These are phyloP conservation scores for Euwallacea fornicatus DNA, from an alignment of 1,140 invertebrate genomes.

Conservation along the genomic window DNA sequence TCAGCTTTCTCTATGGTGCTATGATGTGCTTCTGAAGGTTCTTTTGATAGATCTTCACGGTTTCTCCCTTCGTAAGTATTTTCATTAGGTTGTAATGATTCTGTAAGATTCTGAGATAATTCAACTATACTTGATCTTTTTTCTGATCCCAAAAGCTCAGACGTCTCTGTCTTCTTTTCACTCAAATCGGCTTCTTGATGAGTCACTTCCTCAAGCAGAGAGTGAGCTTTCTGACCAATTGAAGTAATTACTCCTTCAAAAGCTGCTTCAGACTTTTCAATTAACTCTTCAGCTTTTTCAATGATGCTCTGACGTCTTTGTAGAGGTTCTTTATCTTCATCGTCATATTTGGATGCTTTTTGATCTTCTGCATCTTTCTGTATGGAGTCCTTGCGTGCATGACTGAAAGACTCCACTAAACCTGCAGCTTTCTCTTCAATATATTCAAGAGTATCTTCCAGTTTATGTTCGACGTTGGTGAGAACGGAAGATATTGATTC, in stretches of 20 bases:
- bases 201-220: neutral
- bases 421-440: neutral
- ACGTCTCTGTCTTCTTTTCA: neutral
- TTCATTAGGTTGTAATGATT: neutral
- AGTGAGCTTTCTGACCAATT: neutral
- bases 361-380: neutral
- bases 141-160: neutral
- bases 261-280: slow-evolving; percentile 10
- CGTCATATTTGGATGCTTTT: neutral
- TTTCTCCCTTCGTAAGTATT: neutral
- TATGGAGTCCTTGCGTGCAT: neutral
- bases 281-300: slow-evolving; percentile 8
- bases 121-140: slow-evolving; percentile 8
- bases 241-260: slow-evolving; percentile 9
- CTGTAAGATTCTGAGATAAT: neutral
- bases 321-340: neutral
- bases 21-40: no score
- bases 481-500: no score
- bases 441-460: neutral
- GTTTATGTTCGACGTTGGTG: no score
- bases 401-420: neutral
- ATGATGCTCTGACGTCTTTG: slow-evolving; percentile 3
- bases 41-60: neutral
- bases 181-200: neutral
- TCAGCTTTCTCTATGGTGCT: slow-evolving; percentile 6